These are phyloP conservation scores for Smutsia gigantea DNA, from an alignment of 2,797 vertebrate species.

Conservation along the genomic window DNA sequence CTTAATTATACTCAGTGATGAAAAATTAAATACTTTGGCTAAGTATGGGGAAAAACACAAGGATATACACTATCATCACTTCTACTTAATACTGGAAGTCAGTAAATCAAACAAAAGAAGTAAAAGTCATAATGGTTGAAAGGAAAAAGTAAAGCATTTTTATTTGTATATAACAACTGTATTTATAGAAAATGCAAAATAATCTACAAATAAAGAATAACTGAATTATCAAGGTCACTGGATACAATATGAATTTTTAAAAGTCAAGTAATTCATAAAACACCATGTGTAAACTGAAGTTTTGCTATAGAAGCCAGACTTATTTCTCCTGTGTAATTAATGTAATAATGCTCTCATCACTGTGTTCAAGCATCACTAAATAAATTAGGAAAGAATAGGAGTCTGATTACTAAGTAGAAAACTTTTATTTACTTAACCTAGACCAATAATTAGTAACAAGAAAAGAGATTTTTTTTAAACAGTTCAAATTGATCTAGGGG, in stretches of 20 bases:
- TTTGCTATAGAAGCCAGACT: slow-evolving; percentile 42
- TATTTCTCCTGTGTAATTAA: slow-evolving; percentile 64
- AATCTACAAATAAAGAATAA: slow-evolving; percentile 7
- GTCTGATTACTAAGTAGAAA: slow-evolving; percentile 68
- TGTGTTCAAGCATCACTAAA: slow-evolving; percentile 44
- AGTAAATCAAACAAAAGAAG: not conserved
- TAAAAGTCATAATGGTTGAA: not conserved
- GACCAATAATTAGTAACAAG: slow-evolving; percentile 58
- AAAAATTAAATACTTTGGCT: slow-evolving; percentile 36
- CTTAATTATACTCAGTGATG: not conserved
- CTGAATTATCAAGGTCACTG: not conserved
- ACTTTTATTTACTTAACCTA: slow-evolving; percentile 70
- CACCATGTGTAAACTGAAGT: slow-evolving; percentile 11
- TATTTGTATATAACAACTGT: not conserved
- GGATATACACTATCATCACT: not conserved
- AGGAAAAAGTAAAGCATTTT: slow-evolving; percentile 28
- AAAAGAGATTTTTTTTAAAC: slow-evolving; percentile 41
- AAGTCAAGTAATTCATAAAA: slow-evolving; percentile 40
- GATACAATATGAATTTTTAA: slow-evolving; percentile 11
- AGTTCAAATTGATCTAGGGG: not conserved
- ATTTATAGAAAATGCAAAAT: slow-evolving; percentile 35
- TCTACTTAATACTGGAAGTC: slow-evolving; percentile 5
- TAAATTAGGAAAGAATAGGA: slow-evolving; percentile 51
- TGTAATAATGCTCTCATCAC: slow-evolving; percentile 49
- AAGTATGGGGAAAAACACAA: not conserved